A percentile compares a stretch with the other conserved stretches of the same genome.
phyloP scores from a whole-genome alignment of 2,113 vertebrate genomes.

The Dolichotis patagonum region DNA sequence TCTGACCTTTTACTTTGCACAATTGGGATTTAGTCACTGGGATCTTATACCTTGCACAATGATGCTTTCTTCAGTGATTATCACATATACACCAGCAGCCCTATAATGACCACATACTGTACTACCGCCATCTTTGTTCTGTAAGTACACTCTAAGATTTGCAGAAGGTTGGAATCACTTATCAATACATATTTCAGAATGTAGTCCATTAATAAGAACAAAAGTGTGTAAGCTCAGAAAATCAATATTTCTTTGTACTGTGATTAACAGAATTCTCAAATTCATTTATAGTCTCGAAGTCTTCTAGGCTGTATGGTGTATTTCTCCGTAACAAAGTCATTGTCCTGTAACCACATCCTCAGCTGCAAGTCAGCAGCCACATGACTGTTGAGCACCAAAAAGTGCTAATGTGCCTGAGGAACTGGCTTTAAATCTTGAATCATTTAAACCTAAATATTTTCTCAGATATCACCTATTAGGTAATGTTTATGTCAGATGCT shows the following conservation, averaged over 20 bases:
- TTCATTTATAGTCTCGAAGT: not conserved
- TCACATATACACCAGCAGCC: not conserved
- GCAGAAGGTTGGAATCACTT: not conserved
- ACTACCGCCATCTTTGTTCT: not conserved
- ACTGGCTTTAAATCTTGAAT: not conserved
- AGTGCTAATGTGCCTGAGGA: not conserved
- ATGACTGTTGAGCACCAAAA: not conserved
- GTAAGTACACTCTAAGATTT: not conserved
- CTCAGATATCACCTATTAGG: not conserved
- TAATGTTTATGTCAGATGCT: not conserved
- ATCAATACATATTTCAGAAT: not conserved
- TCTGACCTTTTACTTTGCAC: too few relatives aligned
- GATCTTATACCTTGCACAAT: not conserved
- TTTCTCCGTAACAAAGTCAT: not conserved
- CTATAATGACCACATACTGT: not conserved
- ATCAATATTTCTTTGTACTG: constrained; percentile 3
- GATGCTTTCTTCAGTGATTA: not conserved
- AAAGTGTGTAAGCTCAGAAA: not conserved
- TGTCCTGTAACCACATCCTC: not conserved
- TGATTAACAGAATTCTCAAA: not conserved
- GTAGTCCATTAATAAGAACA: not conserved
- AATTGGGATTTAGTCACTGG: too few relatives aligned
- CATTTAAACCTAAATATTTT: not conserved
- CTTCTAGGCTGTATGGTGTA: not conserved
- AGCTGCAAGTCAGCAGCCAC: not conserved